Conservation (phyloP, 2,113 vertebrate genomes). For the Xiphophorus couchianus region DNA sequence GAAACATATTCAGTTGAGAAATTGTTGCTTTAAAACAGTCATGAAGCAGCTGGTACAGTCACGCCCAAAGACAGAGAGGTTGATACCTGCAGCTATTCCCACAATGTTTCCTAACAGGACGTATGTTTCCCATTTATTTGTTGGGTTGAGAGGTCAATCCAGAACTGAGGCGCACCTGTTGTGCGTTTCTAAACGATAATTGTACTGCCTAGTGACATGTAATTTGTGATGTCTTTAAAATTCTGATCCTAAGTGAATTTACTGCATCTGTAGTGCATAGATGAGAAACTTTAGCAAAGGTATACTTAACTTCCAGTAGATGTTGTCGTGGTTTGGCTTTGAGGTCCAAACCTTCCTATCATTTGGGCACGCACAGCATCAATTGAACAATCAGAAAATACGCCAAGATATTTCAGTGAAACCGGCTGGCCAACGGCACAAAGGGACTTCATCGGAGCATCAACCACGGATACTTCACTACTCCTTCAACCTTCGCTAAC, state of each 20-base stretch:
- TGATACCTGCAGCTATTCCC: not conserved
- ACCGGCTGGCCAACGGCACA: no score
- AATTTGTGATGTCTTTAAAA: conserved; percentile 17
- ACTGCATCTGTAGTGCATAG: conserved; percentile 9
- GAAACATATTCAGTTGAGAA: not conserved
- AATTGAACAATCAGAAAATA: no score
- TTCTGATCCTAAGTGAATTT: conserved; percentile 2
- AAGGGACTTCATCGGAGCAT: no score
- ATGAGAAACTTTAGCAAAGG: conserved; percentile 17
- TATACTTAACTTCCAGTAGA: not conserved
- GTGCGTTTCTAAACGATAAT: not conserved
- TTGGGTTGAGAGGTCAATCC: conserved; percentile 12
- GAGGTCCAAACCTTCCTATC: not conserved
- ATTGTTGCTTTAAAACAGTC: not conserved
- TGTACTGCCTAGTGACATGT: conserved; percentile 16
- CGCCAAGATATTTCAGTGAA: no score
- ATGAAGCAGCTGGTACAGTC: not conserved
- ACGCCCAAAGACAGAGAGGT: not conserved
- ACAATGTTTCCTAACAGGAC: conserved; percentile 4
- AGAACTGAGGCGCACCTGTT: not conserved
- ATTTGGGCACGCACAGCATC: no score
- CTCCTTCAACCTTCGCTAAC: no score
- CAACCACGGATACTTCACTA: no score
- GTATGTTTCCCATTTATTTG: conserved; percentile 21
- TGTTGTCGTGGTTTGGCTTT: not conserved